phyloP scores from a whole-genome alignment of 2,113 vertebrate species.

The Blennius ocellaris region DNA sequence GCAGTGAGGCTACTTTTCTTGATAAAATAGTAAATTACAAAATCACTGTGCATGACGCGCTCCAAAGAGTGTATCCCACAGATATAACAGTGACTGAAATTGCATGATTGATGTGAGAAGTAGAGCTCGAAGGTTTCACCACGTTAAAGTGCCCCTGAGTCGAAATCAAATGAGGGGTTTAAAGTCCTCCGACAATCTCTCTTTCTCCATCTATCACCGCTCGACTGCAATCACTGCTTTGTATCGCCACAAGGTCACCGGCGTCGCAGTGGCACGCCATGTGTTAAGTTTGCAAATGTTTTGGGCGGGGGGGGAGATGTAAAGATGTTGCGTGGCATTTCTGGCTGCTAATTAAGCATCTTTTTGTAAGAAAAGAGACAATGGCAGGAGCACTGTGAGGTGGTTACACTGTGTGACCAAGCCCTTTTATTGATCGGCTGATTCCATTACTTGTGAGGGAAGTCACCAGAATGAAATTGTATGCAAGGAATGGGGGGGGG shows the following conservation, averaged over 20 bases:
- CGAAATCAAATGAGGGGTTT: constrained; percentile 65
- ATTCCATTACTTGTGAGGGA: constrained; percentile 48
- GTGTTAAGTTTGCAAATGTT: constrained; percentile 34
- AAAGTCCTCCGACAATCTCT: constrained; percentile 51
- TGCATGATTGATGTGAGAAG: constrained; percentile 67
- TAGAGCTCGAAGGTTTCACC: constrained; percentile 68
- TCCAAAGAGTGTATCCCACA: constrained; percentile 13
- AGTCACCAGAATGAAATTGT: constrained; percentile 30
- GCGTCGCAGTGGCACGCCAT: constrained; percentile 16
- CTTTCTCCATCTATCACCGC: constrained; percentile 45
- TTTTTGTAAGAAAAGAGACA: not conserved
- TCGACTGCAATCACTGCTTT: constrained; percentile 53
- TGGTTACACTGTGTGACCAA: constrained; percentile 38
- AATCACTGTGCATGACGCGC: constrained; percentile 6
- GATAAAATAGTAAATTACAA: not conserved
- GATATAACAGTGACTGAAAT: constrained; percentile 41
- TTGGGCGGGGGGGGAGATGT: not conserved
- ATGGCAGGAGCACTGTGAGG: constrained; percentile 19
- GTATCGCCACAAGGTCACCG: constrained; percentile 60
- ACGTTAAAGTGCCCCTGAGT: constrained; percentile 63
- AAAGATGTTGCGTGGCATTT: constrained; percentile 5
- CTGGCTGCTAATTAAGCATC: constrained; percentile 32
- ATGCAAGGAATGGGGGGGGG: constrained; percentile 6
- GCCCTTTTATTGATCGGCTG: constrained; percentile 54
- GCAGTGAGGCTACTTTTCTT: not conserved